Evolutionary conservation across 2,797 vertebrate genomes (phyloP), one percentile per base, ranked within the genome.

Genomic region (Nannoperca obscura): DNA sequence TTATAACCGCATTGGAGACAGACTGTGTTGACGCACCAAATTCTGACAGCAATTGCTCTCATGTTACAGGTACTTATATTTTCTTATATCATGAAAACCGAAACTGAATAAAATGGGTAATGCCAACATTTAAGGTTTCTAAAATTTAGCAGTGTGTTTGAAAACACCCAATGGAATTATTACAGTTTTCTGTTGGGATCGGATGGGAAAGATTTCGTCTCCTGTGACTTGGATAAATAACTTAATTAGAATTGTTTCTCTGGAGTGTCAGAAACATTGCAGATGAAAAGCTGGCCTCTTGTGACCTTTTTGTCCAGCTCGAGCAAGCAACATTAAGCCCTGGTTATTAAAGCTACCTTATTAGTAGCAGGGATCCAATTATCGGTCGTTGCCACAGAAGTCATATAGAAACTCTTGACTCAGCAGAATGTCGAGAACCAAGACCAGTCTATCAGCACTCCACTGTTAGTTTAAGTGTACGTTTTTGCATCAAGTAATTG

Each of bases 301-400:
- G 20, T 54, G 36, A 81, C 53, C n/a, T 40, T 55, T 47, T 24
- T 44, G 55, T 38, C 49, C 57, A 36, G 53, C 34, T 67, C 17
- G 7, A 53, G 34, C 9, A 72, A 24, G 50, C 30, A 62, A 44
- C 34, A 65, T 13, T 19, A 59, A 44, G 7, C 19, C 15, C 30
- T 52, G 34, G 27, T 65, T 76, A 36, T 73, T 62, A 54, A 38
- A 74, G 57, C 13, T 24, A 66, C 54, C n/a, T 20, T 32, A 71
- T 70, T 40, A 64, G 50, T 49, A 47, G 58, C 57, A 55, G 61
- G 44, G 61, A 46, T 70, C 68, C 58, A 74, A 69, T 80, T 68
- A 81, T 20, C 32, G 36, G 19, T 19, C 60, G n/a, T 34, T 50
- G 52, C 20, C 50, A 30, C 4, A 32, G 7, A n/a, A 11, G 53